phyloP scores from a whole-genome alignment of 2,113 vertebrate genomes.

The Lontra canadensis region DNA sequence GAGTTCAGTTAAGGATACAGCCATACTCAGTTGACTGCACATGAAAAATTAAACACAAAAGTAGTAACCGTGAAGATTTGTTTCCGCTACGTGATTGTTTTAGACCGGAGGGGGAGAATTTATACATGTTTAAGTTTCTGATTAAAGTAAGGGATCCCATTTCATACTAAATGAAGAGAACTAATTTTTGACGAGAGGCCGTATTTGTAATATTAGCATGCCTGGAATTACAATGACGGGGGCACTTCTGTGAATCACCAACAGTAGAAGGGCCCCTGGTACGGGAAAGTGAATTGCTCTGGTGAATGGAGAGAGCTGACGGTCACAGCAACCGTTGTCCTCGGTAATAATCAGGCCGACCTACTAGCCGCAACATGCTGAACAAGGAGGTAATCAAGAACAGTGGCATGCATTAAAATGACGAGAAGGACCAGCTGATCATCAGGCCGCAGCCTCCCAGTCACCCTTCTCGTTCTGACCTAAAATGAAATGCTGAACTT shows the following conservation, averaged over 20 bases:
- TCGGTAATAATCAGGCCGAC: background rate
- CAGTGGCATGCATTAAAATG: constrained; percentile 31
- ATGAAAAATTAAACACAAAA: constrained; percentile 63
- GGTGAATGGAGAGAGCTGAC: constrained; percentile 41
- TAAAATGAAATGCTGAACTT: constrained; percentile 22
- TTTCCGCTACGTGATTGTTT: constrained; percentile 12
- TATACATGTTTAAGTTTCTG: constrained; percentile 36
- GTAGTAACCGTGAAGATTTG: constrained; percentile 35
- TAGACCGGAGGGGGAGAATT: background rate
- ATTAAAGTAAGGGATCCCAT: constrained; percentile 16
- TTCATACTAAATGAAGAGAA: constrained; percentile 44
- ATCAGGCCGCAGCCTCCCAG: background rate
- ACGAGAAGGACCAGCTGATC: constrained; percentile 15
- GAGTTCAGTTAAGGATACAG: constrained; percentile 49
- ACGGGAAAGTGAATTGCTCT: constrained; percentile 21
- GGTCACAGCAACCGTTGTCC: constrained; percentile 46
- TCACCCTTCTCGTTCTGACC: background rate
- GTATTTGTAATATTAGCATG: constrained; percentile 20
- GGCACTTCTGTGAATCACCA: background rate
- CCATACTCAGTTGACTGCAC: background rate
- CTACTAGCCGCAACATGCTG: constrained; percentile 6
- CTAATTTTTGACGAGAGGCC: constrained; percentile 20
- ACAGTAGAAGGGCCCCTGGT: background rate
- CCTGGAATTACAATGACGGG: background rate
- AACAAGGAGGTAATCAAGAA: constrained; percentile 2